phyloP scores from a whole-genome alignment of 2,888 invertebrate species.

The Dynastes grantii region DNA sequence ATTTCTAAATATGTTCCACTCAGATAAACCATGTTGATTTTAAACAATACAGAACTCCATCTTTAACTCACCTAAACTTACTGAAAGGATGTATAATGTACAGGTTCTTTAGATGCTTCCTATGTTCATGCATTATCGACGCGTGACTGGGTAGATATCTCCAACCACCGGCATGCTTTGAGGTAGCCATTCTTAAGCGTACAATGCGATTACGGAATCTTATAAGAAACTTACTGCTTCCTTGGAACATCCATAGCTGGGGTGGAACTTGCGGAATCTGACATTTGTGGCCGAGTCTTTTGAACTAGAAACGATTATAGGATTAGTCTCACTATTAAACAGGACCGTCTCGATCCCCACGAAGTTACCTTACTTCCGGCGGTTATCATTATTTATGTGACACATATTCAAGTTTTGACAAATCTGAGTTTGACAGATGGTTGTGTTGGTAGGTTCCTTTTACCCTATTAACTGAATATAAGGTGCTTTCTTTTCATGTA shows the following conservation, averaged over 20 bases:
- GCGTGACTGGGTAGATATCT: conserved; percentile 66
- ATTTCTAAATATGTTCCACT: conserved; percentile 9
- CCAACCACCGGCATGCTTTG: conserved; percentile 63
- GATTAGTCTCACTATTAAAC: neutral
- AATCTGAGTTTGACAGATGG: neutral
- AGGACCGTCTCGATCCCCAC: neutral
- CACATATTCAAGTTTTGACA: conserved; percentile 6
- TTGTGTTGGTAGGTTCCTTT: neutral
- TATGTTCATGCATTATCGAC: conserved; percentile 66
- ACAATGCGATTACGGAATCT: conserved; percentile 47
- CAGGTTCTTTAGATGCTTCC: conserved; percentile 64
- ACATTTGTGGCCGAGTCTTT: conserved; percentile 55
- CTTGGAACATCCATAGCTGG: conserved; percentile 48
- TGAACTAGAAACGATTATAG: conserved; percentile 50
- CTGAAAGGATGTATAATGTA: conserved; percentile 70
- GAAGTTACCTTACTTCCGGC: too few species aligned
- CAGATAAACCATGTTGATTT: neutral
- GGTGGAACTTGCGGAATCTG: conserved; percentile 54
- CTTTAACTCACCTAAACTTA: conserved; percentile 61
- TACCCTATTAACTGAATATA: too few species aligned
- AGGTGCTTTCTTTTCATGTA: too few species aligned
- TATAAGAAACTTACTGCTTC: conserved; percentile 28
- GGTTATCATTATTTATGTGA: neutral
- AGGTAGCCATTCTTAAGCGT: conserved; percentile 62
- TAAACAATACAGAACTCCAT: too few species aligned